Conservation (phyloP, 2,888 invertebrate species). For the Cephus spinipes region DNA sequence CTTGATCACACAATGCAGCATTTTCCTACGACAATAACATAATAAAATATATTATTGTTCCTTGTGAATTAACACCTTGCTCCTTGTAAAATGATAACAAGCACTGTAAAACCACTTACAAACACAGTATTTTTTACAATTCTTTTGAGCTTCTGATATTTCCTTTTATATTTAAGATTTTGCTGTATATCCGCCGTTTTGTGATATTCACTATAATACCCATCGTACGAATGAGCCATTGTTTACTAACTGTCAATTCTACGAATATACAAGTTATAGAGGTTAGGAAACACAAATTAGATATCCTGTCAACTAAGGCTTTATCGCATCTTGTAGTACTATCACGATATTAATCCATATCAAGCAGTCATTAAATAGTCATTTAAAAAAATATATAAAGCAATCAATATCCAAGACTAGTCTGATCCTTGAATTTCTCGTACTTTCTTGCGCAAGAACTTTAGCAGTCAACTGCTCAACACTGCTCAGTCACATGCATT, state of each 20-base stretch:
- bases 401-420: not conserved
- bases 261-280: not conserved
- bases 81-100: not conserved
- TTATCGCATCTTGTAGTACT: not conserved
- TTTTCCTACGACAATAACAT: constrained; percentile 74
- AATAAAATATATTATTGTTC: not conserved
- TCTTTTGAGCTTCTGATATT: constrained; percentile 74
- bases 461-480: not conserved
- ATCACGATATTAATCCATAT: not conserved
- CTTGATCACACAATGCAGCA: constrained; percentile 89
- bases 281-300: not conserved
- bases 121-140: constrained; percentile 75
- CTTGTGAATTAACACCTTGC: not conserved
- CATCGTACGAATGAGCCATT: constrained; percentile 57
- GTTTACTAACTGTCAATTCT: not conserved
- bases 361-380: not conserved
- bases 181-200: constrained; percentile 62
- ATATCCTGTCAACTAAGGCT: not conserved
- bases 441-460: not conserved
- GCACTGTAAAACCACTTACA: constrained; percentile 68
- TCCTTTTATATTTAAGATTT: constrained; percentile 72
- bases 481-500: not conserved
- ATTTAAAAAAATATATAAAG: not conserved
- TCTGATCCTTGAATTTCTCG: not conserved
- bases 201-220: constrained; percentile 55